Conservation (phyloP, 2,797 vertebrate species). For the Enteromius afrohamiltoni region DNA sequence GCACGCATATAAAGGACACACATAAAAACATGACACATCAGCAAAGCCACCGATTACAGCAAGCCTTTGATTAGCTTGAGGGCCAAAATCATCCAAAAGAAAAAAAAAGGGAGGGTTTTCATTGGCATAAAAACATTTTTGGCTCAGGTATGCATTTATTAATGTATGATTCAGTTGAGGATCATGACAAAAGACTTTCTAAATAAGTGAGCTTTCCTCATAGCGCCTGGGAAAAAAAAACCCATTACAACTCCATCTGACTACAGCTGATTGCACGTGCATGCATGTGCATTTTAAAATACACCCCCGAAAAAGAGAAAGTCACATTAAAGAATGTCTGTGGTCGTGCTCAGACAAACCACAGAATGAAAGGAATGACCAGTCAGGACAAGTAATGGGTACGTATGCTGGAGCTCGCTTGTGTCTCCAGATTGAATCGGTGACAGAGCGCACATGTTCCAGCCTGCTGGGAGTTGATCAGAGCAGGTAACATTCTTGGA, state of each 20-base stretch:
- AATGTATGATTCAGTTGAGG: neutral
- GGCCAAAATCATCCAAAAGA: neutral
- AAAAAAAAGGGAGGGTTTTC: neutral
- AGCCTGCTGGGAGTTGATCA: conserved; percentile 32
- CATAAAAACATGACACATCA: conserved; percentile 48
- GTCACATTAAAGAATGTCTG: conserved; percentile 31
- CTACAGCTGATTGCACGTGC: neutral
- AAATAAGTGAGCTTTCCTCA: neutral
- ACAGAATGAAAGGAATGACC: conserved; percentile 79
- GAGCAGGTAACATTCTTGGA: conserved; percentile 34
- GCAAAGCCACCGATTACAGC: conserved; percentile 46
- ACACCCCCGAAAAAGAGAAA: conserved; percentile 8
- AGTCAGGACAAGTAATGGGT: conserved; percentile 61
- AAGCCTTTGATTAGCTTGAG: conserved; percentile 16
- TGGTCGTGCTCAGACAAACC: conserved; percentile 72
- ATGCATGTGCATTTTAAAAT: conserved; percentile 14
- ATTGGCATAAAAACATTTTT: conserved; percentile 9
- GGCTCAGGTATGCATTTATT: conserved; percentile 57
- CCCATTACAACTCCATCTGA: neutral
- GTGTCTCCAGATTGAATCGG: conserved; percentile 23
- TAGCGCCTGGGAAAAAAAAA: conserved; percentile 58
- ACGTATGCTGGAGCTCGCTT: conserved; percentile 70
- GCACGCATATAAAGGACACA: neutral
- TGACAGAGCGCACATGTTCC: conserved; percentile 33
- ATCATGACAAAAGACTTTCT: neutral